phyloP scores from a whole-genome alignment of 2,113 vertebrate genomes.

The Pica pica region DNA sequence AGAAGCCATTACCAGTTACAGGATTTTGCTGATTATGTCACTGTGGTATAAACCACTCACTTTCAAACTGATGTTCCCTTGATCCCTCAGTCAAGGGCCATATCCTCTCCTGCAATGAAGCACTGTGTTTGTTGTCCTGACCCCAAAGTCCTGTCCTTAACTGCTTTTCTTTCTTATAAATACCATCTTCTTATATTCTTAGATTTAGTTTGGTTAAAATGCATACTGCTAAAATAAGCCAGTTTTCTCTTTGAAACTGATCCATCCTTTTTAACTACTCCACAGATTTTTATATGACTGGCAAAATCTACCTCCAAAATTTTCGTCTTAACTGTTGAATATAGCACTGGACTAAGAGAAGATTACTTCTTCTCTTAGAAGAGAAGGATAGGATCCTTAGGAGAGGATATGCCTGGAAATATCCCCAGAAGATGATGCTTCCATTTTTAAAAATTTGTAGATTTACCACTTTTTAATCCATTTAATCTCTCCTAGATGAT shows the following conservation, averaged over 20 bases:
- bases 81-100: neutral
- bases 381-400: too few species aligned
- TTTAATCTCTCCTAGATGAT: neutral
- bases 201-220: neutral
- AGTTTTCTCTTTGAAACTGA: neutral
- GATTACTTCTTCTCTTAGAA: too few species aligned
- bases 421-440: neutral
- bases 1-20: neutral
- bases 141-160: neutral
- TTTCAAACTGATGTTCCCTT: neutral
- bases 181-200: neutral
- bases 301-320: neutral
- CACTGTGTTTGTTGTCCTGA: neutral
- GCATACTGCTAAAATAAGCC: neutral
- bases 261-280: neutral
- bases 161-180: neutral
- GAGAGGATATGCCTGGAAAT: too few species aligned
- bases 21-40: neutral
- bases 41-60: neutral
- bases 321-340: neutral
- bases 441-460: neutral
- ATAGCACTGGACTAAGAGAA: neutral
- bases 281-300: neutral
- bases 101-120: neutral
- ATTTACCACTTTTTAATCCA: neutral